phyloP scores from a whole-genome alignment of 2,797 vertebrate genomes.

The Melanotaenia trifasciata region DNA sequence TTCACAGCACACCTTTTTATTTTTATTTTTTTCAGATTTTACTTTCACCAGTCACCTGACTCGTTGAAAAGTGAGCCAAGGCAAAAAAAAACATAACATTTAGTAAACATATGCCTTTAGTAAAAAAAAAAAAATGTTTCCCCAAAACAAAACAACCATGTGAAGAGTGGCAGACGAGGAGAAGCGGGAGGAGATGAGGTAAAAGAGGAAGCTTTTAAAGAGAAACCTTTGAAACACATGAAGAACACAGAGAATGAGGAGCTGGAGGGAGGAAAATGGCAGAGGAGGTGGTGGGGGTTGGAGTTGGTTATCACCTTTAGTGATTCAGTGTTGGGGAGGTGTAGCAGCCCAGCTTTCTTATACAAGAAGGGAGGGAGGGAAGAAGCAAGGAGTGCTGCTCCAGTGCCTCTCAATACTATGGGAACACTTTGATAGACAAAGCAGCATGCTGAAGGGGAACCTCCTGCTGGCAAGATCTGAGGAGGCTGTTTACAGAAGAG shows the following conservation, averaged over 20 bases:
- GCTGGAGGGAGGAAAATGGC: conserved; percentile 56
- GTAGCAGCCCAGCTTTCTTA: conserved; percentile 35
- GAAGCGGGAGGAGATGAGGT: conserved; percentile 39
- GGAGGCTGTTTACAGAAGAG: conserved; percentile 82
- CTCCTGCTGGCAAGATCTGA: conserved; percentile 82
- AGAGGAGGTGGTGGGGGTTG: conserved; percentile 52
- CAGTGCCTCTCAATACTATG: conserved; percentile 65
- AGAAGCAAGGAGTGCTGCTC: conserved; percentile 64
- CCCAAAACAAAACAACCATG: conserved; percentile 58
- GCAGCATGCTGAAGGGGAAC: conserved; percentile 77
- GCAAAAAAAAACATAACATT: conserved; percentile 28
- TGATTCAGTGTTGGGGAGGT: conserved; percentile 55
- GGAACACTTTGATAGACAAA: conserved; percentile 83
- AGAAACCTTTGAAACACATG: conserved; percentile 74
- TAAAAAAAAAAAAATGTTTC: conserved; percentile 51
- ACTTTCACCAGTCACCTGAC: conserved; percentile 4
- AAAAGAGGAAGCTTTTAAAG: conserved; percentile 57
- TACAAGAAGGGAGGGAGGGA: conserved; percentile 53
- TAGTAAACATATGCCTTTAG: conserved; percentile 23
- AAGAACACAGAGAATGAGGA: conserved; percentile 61
- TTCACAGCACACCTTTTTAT: conserved; percentile 3
- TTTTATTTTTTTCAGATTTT: neutral
- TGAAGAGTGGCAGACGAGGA: conserved; percentile 50
- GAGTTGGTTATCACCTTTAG: conserved; percentile 75
- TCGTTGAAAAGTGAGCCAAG: neutral